These are phyloP conservation scores for Hippocampus zosterae DNA, from an alignment of 2,113 vertebrate species.

Conservation along the genomic window DNA sequence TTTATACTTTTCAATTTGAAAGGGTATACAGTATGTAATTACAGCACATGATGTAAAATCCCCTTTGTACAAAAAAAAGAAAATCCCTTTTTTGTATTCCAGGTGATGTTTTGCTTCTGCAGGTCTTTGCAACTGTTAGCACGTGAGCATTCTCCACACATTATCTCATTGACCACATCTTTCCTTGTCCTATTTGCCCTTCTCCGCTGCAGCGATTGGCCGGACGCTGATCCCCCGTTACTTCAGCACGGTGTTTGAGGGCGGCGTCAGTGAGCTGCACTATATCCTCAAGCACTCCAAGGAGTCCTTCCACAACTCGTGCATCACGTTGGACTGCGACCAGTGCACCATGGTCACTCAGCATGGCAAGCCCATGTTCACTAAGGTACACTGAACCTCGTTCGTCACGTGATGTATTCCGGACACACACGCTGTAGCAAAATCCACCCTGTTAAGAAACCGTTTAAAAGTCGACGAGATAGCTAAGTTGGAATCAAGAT, in stretches of 20 bases:
- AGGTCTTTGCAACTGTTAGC: not conserved
- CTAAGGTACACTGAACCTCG: slow-evolving; percentile 80
- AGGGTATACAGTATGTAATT: too few relatives aligned
- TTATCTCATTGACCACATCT: slow-evolving; percentile 5
- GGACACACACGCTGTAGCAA: not conserved
- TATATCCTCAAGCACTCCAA: slow-evolving; percentile 99
- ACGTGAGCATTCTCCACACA: not conserved
- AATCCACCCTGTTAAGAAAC: not conserved
- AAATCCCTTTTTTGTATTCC: not conserved
- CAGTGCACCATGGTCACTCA: slow-evolving; percentile 99
- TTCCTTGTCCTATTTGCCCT: not conserved
- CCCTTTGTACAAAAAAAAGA: too few relatives aligned
- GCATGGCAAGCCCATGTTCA: slow-evolving; percentile 98
- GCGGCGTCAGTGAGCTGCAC: slow-evolving; percentile 95
- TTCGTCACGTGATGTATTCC: slow-evolving; percentile 39
- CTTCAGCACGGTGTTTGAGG: slow-evolving; percentile 98
- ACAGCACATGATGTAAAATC: too few relatives aligned
- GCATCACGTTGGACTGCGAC: slow-evolving; percentile 97
- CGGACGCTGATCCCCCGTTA: slow-evolving; percentile 98
- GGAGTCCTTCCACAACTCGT: slow-evolving; percentile 98
- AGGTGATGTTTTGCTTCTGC: not conserved
- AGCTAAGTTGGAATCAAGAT: not conserved
- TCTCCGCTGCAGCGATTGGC: slow-evolving; percentile 82
- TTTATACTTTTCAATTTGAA: too few relatives aligned
- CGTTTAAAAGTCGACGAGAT: not conserved